Evolutionary conservation across 1,140 invertebrate genomes (phyloP).

Genomic region (Temnothorax curvispinosus): DNA sequence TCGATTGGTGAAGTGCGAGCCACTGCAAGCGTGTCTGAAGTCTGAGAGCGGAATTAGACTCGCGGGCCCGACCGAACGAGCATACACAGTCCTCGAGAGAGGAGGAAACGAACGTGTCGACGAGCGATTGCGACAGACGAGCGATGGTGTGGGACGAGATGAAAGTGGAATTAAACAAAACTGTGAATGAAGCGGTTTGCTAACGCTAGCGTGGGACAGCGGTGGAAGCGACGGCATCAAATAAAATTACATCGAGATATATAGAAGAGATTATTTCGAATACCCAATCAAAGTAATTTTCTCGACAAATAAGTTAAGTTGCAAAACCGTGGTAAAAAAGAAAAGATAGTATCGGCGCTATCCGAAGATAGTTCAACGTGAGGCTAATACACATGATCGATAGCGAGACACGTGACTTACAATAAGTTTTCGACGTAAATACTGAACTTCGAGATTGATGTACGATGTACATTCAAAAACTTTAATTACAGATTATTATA

Average conservation of each 20-base stretch:
- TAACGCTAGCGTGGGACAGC: background rate
- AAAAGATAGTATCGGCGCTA: background rate
- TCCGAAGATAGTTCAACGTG: background rate
- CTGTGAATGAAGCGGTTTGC: conserved; percentile 34
- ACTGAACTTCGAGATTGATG: background rate
- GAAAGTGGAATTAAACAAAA: conserved; percentile 67
- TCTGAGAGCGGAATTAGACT: conserved; percentile 49
- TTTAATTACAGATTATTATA: background rate
- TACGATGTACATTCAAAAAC: background rate
- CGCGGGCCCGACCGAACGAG: background rate
- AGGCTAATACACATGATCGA: background rate
- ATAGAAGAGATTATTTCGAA: background rate
- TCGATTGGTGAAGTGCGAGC: conserved; percentile 39
- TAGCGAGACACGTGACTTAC: background rate
- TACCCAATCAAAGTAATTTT: background rate
- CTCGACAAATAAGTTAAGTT: background rate
- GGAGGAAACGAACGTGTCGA: conserved; percentile 25
- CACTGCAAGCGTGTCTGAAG: background rate
- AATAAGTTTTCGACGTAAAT: background rate
- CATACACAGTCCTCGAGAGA: background rate
- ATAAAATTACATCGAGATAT: background rate
- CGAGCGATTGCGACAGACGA: conserved; percentile 22
- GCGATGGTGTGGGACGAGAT: conserved; percentile 30
- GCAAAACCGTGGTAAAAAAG: background rate
- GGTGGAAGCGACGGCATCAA: background rate